Evolutionary conservation across 2,113 vertebrate genomes (phyloP).

Genomic region (Uria lomvia): DNA sequence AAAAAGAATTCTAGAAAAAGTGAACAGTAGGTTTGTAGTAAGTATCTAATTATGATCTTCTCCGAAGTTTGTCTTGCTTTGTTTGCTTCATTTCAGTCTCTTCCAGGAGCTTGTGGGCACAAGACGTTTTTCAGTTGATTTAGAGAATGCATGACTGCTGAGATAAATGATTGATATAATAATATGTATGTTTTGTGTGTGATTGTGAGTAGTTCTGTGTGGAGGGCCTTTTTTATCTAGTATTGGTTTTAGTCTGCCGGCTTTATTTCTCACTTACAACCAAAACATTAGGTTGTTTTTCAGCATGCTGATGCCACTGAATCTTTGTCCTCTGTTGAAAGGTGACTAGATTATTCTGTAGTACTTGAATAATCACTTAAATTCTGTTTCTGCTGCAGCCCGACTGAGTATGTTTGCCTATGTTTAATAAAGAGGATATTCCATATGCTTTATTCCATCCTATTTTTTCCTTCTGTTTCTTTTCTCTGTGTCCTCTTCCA

Average conservation of each 20-base stretch:
- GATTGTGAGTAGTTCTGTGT: not conserved
- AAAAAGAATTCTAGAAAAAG: slow-evolving; percentile 91
- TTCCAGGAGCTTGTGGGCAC: not conserved
- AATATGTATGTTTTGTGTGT: not conserved
- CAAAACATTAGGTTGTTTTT: not conserved
- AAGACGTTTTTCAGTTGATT: not conserved
- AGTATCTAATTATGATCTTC: slow-evolving; percentile 69
- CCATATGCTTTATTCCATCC: not conserved
- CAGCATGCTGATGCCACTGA: not conserved
- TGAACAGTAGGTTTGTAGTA: slow-evolving; percentile 93
- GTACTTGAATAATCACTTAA: not conserved
- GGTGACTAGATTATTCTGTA: not conserved
- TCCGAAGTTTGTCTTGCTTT: not conserved
- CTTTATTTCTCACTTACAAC: not conserved
- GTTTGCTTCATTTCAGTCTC: not conserved
- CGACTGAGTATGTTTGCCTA: not conserved
- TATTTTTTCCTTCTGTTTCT: not conserved
- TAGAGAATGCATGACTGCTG: not conserved
- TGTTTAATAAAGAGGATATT: not conserved
- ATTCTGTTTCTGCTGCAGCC: not conserved
- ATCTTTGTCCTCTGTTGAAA: not conserved
- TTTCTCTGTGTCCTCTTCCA: not conserved
- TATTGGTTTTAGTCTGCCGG: not conserved
- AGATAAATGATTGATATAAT: not conserved
- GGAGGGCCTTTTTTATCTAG: not conserved